Conservation (phyloP, 2,888 invertebrate species). For the Tiliacea aurago region DNA sequence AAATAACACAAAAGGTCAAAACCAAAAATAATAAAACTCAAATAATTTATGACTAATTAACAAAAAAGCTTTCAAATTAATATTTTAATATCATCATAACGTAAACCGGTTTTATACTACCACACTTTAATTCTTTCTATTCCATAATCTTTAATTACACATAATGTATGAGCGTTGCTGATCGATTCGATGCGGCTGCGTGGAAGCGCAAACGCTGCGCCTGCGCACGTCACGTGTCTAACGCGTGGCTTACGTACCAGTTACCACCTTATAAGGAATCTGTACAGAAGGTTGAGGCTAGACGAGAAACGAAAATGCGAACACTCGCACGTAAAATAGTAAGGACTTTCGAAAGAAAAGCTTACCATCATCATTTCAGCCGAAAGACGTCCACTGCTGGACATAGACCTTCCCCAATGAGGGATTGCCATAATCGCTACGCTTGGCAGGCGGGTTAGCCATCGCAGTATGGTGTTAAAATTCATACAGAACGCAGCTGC, state of each 20-base stretch:
- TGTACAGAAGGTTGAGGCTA: constrained; percentile 27
- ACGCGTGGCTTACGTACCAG: constrained; percentile 69
- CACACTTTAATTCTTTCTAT: constrained; percentile 45
- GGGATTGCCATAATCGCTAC: too few species aligned
- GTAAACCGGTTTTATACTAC: constrained; percentile 43
- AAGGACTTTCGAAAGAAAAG: background rate
- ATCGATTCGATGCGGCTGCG: constrained; percentile 56
- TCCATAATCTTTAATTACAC: constrained; percentile 58
- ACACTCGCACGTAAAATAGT: background rate
- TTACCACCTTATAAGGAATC: background rate
- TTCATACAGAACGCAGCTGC: too few species aligned
- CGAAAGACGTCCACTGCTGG: too few species aligned
- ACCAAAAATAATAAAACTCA: constrained; percentile 14
- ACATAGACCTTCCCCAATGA: too few species aligned
- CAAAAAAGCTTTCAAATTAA: constrained; percentile 37
- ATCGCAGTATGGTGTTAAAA: too few species aligned
- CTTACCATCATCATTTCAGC: background rate
- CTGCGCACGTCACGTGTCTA: constrained; percentile 75
- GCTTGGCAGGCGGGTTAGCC: too few species aligned
- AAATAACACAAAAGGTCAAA: constrained; percentile 37
- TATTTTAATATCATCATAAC: constrained; percentile 33
- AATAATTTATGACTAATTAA: constrained; percentile 38
- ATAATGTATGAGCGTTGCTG: constrained; percentile 62
- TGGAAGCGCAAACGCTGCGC: constrained; percentile 47
- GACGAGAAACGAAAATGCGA: background rate